Conservation (phyloP, 2,888 invertebrate genomes). For the Pilophorus perplexus region DNA sequence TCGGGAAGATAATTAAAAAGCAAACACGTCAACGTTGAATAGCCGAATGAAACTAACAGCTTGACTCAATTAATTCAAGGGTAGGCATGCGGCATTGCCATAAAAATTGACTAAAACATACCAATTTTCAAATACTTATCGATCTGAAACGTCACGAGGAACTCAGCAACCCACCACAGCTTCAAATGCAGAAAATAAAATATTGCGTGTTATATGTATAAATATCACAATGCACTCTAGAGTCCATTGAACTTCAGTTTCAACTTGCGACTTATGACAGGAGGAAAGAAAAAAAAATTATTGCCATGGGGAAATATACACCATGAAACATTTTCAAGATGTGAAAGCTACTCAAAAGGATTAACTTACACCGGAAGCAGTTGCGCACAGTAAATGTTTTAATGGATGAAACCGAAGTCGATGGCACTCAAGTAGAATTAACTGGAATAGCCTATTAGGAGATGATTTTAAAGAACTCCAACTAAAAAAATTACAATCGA, state of each 20-base stretch:
- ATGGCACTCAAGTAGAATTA: background rate
- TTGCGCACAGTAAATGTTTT: background rate
- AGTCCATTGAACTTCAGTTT: conserved; percentile 14
- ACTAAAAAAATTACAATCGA: background rate
- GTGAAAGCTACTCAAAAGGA: too few relatives aligned
- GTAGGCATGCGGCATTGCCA: too few relatives aligned
- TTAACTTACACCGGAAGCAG: background rate
- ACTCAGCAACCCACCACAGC: background rate
- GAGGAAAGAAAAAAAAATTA: too few relatives aligned
- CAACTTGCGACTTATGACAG: too few relatives aligned
- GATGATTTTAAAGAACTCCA: background rate
- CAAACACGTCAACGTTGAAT: too few relatives aligned
- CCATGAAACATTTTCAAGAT: too few relatives aligned
- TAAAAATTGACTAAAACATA: too few relatives aligned
- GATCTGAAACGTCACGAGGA: conserved; percentile 12
- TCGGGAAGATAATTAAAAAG: too few relatives aligned
- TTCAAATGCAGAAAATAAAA: conserved; percentile 7
- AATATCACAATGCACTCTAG: conserved; percentile 16
- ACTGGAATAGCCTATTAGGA: conserved; percentile 16
- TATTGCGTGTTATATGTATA: background rate
- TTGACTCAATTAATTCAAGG: too few relatives aligned
- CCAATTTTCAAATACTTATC: too few relatives aligned
- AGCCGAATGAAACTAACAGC: too few relatives aligned
- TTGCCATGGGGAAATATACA: too few relatives aligned
- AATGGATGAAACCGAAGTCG: conserved; percentile 1